A percentile compares a stretch with the other conserved stretches of the same genome.
phyloP scores from a whole-genome alignment of 2,888 invertebrate species.

The Hanleya hanleyi region DNA sequence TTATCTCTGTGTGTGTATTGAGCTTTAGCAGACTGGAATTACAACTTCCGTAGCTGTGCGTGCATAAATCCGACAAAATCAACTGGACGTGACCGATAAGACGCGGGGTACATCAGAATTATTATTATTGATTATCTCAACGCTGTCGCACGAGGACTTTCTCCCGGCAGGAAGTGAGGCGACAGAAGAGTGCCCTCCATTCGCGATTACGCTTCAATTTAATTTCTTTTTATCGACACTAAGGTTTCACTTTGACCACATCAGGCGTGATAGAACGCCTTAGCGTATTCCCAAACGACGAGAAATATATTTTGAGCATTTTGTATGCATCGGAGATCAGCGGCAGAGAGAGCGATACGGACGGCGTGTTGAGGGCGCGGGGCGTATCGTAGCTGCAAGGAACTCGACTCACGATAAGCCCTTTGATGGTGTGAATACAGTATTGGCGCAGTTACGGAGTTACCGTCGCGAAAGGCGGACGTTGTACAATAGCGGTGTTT shows the following conservation, averaged over 20 bases:
- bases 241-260: neutral
- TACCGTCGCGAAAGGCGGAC: neutral
- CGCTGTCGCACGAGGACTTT: neutral
- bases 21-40: slow-evolving; percentile 4
- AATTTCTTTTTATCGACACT: neutral
- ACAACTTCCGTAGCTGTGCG: slow-evolving; percentile 9
- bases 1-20: neutral
- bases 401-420: neutral
- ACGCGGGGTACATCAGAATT: slow-evolving; percentile 1
- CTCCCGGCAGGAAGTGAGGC: neutral
- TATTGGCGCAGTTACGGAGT: slow-evolving; percentile 3
- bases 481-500: neutral
- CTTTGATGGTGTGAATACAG: slow-evolving; percentile 11
- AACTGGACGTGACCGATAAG: slow-evolving; percentile 7
- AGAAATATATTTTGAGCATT: too few relatives aligned
- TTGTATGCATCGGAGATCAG: neutral
- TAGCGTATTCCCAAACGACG: too few relatives aligned
- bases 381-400: neutral
- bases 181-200: neutral
- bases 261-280: too few relatives aligned
- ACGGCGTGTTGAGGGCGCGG: neutral
- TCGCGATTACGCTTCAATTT: too few relatives aligned
- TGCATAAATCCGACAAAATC: slow-evolving; percentile 1
- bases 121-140: neutral
- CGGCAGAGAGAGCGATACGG: neutral